Conservation (phyloP, 2,797 vertebrate genomes). For the Leuciscus waleckii region DNA sequence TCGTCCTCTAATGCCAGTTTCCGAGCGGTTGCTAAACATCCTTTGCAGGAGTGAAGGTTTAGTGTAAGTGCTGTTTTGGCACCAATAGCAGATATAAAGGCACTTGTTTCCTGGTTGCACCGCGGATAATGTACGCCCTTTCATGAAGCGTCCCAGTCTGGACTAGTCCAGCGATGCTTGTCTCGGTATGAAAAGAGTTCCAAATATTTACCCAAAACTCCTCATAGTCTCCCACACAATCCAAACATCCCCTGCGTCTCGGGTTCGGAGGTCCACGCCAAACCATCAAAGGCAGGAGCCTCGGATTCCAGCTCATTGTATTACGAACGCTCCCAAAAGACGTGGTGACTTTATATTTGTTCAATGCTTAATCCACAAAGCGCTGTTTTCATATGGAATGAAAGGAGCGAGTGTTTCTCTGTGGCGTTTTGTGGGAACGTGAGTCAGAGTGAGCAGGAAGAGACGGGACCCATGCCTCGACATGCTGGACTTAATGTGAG, state of each 20-base stretch:
- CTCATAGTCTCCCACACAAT: constrained; percentile 59
- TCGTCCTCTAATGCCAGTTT: not conserved
- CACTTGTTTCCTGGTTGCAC: not conserved
- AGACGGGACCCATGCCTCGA: constrained; percentile 71
- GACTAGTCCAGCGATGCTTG: constrained; percentile 46
- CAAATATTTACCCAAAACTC: constrained; percentile 58
- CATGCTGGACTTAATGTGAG: constrained; percentile 64
- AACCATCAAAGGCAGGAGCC: constrained; percentile 53
- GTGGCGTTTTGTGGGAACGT: constrained; percentile 61
- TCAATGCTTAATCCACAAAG: constrained; percentile 46
- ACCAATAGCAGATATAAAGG: not conserved
- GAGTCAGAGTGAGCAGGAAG: constrained; percentile 57
- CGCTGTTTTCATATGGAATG: constrained; percentile 50
- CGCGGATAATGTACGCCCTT: constrained; percentile 16
- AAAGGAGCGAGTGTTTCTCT: constrained; percentile 60
- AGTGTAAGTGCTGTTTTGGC: not conserved
- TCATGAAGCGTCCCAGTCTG: constrained; percentile 13
- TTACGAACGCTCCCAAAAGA: constrained; percentile 41
- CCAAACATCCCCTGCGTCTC: constrained; percentile 60
- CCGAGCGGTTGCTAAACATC: not conserved
- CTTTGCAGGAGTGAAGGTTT: not conserved
- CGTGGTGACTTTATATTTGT: constrained; percentile 32
- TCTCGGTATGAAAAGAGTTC: constrained; percentile 53
- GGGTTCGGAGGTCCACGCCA: constrained; percentile 52
- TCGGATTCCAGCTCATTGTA: constrained; percentile 46